These are phyloP conservation scores for Ophion obscuratus DNA, from an alignment of 2,888 invertebrate genomes.

Conservation along the genomic window DNA sequence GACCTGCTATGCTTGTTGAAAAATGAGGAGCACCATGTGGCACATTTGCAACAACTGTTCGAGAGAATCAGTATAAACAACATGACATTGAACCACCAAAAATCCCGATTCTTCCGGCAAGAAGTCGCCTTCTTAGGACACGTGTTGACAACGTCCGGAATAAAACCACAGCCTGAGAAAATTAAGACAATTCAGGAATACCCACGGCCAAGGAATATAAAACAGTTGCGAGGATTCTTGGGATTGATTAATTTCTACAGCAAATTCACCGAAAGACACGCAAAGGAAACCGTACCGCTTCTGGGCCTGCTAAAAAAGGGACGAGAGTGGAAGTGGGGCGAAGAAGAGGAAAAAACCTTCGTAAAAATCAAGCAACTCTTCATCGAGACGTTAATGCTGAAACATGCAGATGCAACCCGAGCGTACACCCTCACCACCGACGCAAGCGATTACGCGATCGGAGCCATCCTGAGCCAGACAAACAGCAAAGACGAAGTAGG, in stretches of 20 bases:
- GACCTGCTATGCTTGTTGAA: conserved; percentile 41
- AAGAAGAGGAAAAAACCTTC: too few relatives aligned
- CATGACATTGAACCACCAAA: conserved; percentile 67
- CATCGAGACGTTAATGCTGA: too few relatives aligned
- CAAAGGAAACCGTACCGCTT: too few relatives aligned
- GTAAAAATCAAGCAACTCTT: too few relatives aligned
- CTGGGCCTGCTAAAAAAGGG: too few relatives aligned
- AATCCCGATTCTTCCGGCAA: conserved; percentile 68
- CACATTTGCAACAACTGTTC: conserved; percentile 62
- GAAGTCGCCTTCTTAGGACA: conserved; percentile 72
- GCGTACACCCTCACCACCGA: not conserved
- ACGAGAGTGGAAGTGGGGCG: too few relatives aligned
- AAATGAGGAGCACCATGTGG: not conserved
- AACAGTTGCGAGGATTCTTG: not conserved
- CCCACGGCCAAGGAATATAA: not conserved
- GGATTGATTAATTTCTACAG: not conserved
- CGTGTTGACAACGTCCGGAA: conserved; percentile 63
- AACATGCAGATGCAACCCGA: too few relatives aligned
- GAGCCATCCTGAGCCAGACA: not conserved
- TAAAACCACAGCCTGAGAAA: conserved; percentile 68
- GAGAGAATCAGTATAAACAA: conserved; percentile 48
- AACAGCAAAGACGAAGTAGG: too few relatives aligned
- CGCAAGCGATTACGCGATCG: conserved; percentile 1
- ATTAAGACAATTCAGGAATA: not conserved
- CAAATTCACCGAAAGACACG: not conserved